Percentiles rank a stretch among this genome's conserved stretches.
Conservation (phyloP, 1,140 invertebrate species). For the Solen grandis region DNA sequence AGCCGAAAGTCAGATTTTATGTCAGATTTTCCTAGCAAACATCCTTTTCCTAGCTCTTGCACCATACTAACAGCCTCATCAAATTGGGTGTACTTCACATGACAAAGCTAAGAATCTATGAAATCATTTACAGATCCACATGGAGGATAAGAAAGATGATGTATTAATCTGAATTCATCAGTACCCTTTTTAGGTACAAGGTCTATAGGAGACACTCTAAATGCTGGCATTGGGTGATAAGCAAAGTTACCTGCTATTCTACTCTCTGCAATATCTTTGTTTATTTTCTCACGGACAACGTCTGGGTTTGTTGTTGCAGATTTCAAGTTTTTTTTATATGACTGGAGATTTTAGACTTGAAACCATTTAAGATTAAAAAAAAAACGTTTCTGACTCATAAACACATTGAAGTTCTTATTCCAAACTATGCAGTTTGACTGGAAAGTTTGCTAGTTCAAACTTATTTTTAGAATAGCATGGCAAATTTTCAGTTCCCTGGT, state of each 20-base stretch:
- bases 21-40: too few relatives aligned
- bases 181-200: conserved; percentile 38
- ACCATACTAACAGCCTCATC: conserved; percentile 53
- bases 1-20: too few relatives aligned
- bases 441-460: too few relatives aligned
- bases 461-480: too few relatives aligned
- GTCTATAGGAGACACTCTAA: conserved; percentile 39
- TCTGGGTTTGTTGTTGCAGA: background rate
- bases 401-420: too few relatives aligned
- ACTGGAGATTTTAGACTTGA: background rate
- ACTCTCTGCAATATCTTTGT: conserved; percentile 14
- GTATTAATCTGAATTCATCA: too few relatives aligned
- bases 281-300: conserved; percentile 17
- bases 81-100: conserved; percentile 50
- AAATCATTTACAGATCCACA: conserved; percentile 27
- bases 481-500: too few relatives aligned
- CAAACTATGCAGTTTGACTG: too few relatives aligned
- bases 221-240: background rate
- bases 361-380: too few relatives aligned
- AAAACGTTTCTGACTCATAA: too few relatives aligned
- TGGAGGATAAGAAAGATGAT: conserved; percentile 40
- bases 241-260: conserved; percentile 23
- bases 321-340: conserved; percentile 25
- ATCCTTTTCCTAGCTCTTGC: conserved; percentile 43
- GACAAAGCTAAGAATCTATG: conserved; percentile 51